phyloP scores from a whole-genome alignment of 2,797 vertebrate genomes.

The Gorsachius magnificus region DNA sequence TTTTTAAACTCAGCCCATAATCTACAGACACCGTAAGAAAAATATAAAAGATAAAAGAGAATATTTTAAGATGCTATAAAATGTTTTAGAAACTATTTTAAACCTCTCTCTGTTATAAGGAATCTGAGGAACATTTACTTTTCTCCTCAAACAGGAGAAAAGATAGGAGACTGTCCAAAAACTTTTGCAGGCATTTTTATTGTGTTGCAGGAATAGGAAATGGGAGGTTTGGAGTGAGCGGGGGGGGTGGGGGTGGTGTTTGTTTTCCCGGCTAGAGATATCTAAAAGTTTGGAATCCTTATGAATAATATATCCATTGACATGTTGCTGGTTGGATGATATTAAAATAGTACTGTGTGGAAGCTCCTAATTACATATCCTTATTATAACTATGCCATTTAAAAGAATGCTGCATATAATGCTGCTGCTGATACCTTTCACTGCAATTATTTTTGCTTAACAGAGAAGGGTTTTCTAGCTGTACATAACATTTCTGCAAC shows the following conservation, averaged over 20 bases:
- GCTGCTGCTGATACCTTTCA: background rate
- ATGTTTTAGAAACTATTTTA: constrained; percentile 71
- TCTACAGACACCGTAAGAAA: constrained; percentile 73
- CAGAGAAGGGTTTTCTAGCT: background rate
- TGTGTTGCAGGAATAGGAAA: constrained; percentile 36
- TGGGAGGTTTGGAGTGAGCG: background rate
- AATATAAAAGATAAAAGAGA: constrained; percentile 79
- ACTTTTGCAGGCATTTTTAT: constrained; percentile 61
- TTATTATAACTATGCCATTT: background rate
- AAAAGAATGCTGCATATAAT: background rate
- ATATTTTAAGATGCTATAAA: constrained; percentile 76
- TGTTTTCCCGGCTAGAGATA: constrained; percentile 36
- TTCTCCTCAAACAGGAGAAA: constrained; percentile 46
- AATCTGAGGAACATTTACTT: constrained; percentile 59
- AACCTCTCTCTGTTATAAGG: constrained; percentile 49
- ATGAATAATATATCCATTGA: background rate
- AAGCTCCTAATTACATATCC: background rate
- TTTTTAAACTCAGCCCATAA: constrained; percentile 75
- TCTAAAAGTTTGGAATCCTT: constrained; percentile 7
- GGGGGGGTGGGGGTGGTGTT: background rate
- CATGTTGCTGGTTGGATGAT: background rate
- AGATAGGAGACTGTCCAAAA: constrained; percentile 58
- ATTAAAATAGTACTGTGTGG: background rate
- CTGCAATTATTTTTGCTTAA: background rate
- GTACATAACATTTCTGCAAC: background rate